Base-by-base conservation (phyloP, 2,888 invertebrate species). In the Andrena praecox region DNA sequence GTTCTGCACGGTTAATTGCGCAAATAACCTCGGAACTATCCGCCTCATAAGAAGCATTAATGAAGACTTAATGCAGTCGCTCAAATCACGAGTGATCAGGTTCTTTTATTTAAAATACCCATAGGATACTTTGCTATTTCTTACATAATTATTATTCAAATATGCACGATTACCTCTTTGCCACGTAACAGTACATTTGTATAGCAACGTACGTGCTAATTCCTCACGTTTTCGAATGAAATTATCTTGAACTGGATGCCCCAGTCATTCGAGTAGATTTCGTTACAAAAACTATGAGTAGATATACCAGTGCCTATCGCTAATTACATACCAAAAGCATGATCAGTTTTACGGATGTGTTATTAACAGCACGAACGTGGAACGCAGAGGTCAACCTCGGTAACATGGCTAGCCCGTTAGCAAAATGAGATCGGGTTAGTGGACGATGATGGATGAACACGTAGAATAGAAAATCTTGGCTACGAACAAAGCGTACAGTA, bases 381-480 rank as follows among this genome's bases (percentile, higher is more conserved):
- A 27, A 48, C 16, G 12, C 6, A 16, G 24, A 29, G 42, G n/a
- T 69, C 59, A 73, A 59, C 69, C 59, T 24, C 16, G 31, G 12
- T 6, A 35, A 27, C 62, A 63, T 42, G 27, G 56, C 33, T 35
- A 82, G 27, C 50, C 70, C 10, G 69, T 67, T 70, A 67, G 10
- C 31, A 27, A 77, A 70, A 77, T 70, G 42, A 31, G 24, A 35
- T 63, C 33, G 7, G 24, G 66, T 50, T 35, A 42, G 56, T 42
- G 73, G 82, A 89, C 88, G 89, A 90, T 89, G 90, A 90, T 87
- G 89, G 87, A 89, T 91, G 90, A 83, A 84, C 84, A 69, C 70
- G 76, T 78, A 81, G 85, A 89, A 89, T 87, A 84, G 87, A 89
- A 88, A 89, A 89, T 89, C 90, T 90, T 88, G 84, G 87, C 77